These are phyloP conservation scores for Halcyon smyrnensis DNA, from an alignment of 2,797 vertebrate species.

Conservation along the genomic window DNA sequence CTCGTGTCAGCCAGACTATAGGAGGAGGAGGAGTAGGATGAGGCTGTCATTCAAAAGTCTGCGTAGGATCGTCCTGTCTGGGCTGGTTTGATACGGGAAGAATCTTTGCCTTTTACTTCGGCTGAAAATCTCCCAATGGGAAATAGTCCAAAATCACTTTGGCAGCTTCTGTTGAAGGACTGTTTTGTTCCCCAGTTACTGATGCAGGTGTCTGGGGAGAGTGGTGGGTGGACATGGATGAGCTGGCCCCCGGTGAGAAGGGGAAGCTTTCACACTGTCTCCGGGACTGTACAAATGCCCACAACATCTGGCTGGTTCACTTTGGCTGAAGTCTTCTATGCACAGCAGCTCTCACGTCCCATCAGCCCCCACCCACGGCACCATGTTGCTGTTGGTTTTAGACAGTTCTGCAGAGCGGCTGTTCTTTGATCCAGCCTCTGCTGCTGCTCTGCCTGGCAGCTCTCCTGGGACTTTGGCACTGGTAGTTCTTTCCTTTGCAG, in stretches of 20 bases:
- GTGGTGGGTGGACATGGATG: not conserved
- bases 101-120: not conserved
- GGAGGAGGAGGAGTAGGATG: slow-evolving; percentile 10
- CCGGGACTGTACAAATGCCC: not conserved
- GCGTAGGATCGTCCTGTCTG: slow-evolving; percentile 2
- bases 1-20: not conserved
- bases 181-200: rapidly evolving
- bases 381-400: not conserved
- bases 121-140: not conserved
- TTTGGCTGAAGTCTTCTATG: rapidly evolving
- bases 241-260: not conserved
- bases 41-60: not conserved
- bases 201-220: not conserved
- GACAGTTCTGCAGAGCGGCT: not conserved
- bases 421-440: not conserved
- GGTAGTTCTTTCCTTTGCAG: not conserved
- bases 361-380: rapidly evolving
- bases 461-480: not conserved
- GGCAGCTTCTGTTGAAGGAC: not conserved
- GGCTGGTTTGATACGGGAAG: not conserved
- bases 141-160: not conserved
- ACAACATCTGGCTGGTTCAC: not conserved
- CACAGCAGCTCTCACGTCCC: not conserved
- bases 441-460: not conserved
- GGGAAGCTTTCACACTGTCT: not conserved